Base-by-base conservation (phyloP, 2,888 invertebrate genomes). In the Schizaphis graminum region DNA sequence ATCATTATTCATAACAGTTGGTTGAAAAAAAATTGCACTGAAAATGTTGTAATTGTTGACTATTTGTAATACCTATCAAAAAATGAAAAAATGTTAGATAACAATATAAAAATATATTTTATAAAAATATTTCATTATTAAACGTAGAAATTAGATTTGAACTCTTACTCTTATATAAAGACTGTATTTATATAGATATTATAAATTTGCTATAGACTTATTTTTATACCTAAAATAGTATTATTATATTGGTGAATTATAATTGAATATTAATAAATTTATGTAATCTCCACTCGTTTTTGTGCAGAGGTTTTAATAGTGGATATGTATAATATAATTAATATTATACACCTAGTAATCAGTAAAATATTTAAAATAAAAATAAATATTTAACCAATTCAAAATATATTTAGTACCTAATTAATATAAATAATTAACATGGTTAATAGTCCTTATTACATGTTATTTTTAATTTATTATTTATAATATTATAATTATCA, bases 1-100 rank as follows among this genome's bases (percentile, higher is more conserved):
- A 96, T 98, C 98, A 97, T 95, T 95, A 94, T 95, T 95, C 95
- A 96, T 95, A 57, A 90, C 85, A 90, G 47, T 93, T 57, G 77
- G 11, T 84, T 87, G 2, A 87, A 88, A 77, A 93, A 84, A 41
- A 35, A 4, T 49, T 35, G 10, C 21, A 44, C 26, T 11, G 21
- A 21, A n/a, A 35, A 87, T 53, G 35, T 87, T 87, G n/a, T n/a
- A 7, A 67, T n/a, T 67, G 67, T n/a, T 16, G 5, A 67, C 16
- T 67, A 77, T 35, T 21, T 77, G 2, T 8, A 7, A 35, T 2
- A 21, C 53, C 53, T 53, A 35, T 35, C 1, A 7, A 35, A 35
- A n/a, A 77, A 77, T 77, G 7, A 35, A 77, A 21, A 67, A 77
- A 77, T 21, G 7, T 16, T 35, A 47, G 44, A 0, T 47, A n/a